Evolutionary conservation across 2,113 vertebrate genomes (phyloP), one percentile per base, ranked within the genome.

Genomic region (Toxotes chatareus): DNA sequence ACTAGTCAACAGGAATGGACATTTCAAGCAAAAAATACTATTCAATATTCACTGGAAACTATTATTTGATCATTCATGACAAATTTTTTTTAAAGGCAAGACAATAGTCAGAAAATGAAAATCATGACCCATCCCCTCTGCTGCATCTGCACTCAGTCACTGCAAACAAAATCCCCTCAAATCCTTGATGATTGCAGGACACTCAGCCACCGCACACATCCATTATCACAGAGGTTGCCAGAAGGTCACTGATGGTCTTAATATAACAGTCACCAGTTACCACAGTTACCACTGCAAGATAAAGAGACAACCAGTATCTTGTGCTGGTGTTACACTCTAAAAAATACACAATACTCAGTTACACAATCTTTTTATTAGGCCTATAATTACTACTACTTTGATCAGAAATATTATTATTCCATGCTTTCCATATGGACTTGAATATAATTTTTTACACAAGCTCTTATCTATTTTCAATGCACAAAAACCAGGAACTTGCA

Each of bases 401-500:
- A 62, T 79, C 38, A 55, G 10, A 61, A 49, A 70, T 31, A 73
- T 61, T 55, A 44, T 34, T 49, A 68, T 21, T 66, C 5, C 4
- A 47, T 56, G 53, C 10, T 67, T 71, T 74, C 9, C 40, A 49
- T 32, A 21, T 44, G 16, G 55, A 73, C 2, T 53, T 0, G 21
- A 51, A n/a, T 17, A 21, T 1, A 8, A 64, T 68, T 38, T 0
- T 66, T 76, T 47, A 55, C 21, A 44, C 27, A 11, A 70, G 14
- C 79, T 64, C 36, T 79, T 59, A 79, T 76, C 32, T 32, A 73
- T 63, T 57, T 77, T 78, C 59, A 63, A 86, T 69, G 68, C 59
- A 88, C 55, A 83, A 82, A 85, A 74, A 64, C 57, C 71, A 81
- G 72, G 80, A 57, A 65, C 83, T 89, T 90, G 86, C 84, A 88